Base-by-base conservation (phyloP, 2,113 vertebrate species). In the Progne subis region DNA sequence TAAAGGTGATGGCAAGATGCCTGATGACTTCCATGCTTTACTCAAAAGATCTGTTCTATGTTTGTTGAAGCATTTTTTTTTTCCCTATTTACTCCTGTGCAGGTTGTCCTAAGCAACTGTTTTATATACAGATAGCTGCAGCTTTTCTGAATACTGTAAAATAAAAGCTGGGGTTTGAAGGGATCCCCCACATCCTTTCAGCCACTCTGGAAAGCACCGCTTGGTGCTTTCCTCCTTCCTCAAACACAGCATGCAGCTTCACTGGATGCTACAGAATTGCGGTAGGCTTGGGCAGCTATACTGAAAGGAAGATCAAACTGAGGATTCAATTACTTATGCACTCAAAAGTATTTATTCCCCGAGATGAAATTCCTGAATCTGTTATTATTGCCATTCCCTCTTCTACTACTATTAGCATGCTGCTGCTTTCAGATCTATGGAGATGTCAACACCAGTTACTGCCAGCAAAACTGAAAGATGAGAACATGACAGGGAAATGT, bases 381-480 rank as follows among this genome's bases (percentile, higher is more conserved):
- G 60, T 77, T 96, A 28, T 86, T 86, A 94, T 55, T 86, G 65
- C 70, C 56, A 37, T 84, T 91, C 77, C 69, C 37, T 80, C 47
- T 74, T 70, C 72, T 44, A 16, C 64, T 69, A 52, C 52, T 63
- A 70, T 79, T 85, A 72, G 37, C 41, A 46, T 28, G 69, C 68
- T 86, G 64, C 80, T 94, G 72, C 88, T 83, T 83, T 90, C 68
- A 90, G 80, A 90, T 86, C 88, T 88, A n/a, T 83, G 76, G 76
- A 88, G 68, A 26, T 75, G 94, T 90, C 91, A 95, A 52, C 86
- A 88, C 39, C 72, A 63, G 59, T 93, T 96, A 94, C 82, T 67
- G 76, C 79, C 78, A 95, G 83, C 59, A 86, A 88, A 90, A 41
- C 39, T 71, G 86, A 92, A 88, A 93, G 70, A 93, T 80, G 85